A percentile compares a stretch with the other conserved stretches of the same genome.
Evolutionary conservation across 1,140 invertebrate genomes (phyloP).

Genomic region (Atopsyche davidsoni): DNA sequence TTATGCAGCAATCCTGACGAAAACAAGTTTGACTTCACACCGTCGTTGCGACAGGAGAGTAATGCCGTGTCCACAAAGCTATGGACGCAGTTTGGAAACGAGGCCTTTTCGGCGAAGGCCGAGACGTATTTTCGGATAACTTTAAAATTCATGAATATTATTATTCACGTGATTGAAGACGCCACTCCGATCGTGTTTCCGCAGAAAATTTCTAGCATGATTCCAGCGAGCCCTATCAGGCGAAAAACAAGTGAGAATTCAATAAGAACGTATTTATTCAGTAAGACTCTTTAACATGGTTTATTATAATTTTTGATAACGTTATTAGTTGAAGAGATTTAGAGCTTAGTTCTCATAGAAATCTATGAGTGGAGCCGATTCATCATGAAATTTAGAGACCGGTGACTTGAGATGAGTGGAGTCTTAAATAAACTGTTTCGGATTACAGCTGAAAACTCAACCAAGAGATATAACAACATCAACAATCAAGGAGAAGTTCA

Average conservation of each 20-base stretch:
- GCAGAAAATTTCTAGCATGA: slow-evolving; percentile 46
- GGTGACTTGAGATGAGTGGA: too few species aligned
- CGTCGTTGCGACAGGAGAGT: not conserved
- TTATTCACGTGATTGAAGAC: slow-evolving; percentile 72
- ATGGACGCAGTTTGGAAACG: slow-evolving; percentile 54
- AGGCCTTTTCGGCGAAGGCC: slow-evolving; percentile 39
- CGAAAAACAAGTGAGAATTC: slow-evolving; percentile 37
- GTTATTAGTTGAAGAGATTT: too few species aligned
- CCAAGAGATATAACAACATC: slow-evolving; percentile 10
- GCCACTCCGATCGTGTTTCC: slow-evolving; percentile 54
- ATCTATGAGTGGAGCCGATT: not conserved
- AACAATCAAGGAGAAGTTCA: slow-evolving; percentile 18
- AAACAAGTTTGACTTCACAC: slow-evolving; percentile 21
- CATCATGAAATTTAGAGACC: too few species aligned
- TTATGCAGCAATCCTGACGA: slow-evolving; percentile 32
- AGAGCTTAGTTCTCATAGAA: too few species aligned
- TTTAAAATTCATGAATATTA: slow-evolving; percentile 65
- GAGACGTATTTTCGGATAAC: slow-evolving; percentile 64
- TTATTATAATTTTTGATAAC: too few species aligned
- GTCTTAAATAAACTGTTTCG: too few species aligned
- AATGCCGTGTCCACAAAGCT: slow-evolving; percentile 11
- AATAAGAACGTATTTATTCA: too few species aligned
- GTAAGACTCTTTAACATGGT: too few species aligned
- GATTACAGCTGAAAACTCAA: slow-evolving; percentile 10
- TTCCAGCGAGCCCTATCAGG: slow-evolving; percentile 49